Percentiles rank a stretch among this genome's conserved stretches.
Evolutionary conservation across 2,888 invertebrate genomes (phyloP).

Genomic region (Drosophila niveifrons): DNA sequence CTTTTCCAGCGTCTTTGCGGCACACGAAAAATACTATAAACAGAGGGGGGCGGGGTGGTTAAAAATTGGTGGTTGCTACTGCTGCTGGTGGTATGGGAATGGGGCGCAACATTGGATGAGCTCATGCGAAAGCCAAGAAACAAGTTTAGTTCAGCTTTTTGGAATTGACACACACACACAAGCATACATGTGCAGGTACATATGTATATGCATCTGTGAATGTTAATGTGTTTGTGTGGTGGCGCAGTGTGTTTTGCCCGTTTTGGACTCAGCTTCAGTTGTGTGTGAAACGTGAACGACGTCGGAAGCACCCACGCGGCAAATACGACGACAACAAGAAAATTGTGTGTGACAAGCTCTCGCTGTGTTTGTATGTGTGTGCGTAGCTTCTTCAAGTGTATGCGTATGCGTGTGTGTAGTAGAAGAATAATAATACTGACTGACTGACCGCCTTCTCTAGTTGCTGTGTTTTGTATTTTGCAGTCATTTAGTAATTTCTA

Average conservation of each 20-base stretch:
- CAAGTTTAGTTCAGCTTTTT: conserved; percentile 79
- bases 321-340: conserved; percentile 32
- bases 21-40: conserved; percentile 43
- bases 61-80: conserved; percentile 21
- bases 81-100: conserved; percentile 36
- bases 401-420: conserved; percentile 7
- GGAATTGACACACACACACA: conserved; percentile 59
- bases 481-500: conserved; percentile 48
- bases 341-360: conserved; percentile 53
- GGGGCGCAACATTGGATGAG: conserved; percentile 65
- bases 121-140: conserved; percentile 73
- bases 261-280: conserved; percentile 65
- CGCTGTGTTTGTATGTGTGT: conserved; percentile 37
- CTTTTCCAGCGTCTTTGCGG: conserved; percentile 73
- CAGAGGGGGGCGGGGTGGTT: conserved; percentile 1
- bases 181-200: neutral
- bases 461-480: conserved; percentile 21
- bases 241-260: conserved; percentile 53
- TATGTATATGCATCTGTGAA: neutral
- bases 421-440: conserved; percentile 48
- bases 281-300: conserved; percentile 63
- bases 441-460: conserved; percentile 22
- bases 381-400: conserved; percentile 37
- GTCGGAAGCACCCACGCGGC: conserved; percentile 61
- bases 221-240: conserved; percentile 15